Base-by-base conservation (phyloP, 1,140 invertebrate genomes). In the Calliphora vicina region DNA sequence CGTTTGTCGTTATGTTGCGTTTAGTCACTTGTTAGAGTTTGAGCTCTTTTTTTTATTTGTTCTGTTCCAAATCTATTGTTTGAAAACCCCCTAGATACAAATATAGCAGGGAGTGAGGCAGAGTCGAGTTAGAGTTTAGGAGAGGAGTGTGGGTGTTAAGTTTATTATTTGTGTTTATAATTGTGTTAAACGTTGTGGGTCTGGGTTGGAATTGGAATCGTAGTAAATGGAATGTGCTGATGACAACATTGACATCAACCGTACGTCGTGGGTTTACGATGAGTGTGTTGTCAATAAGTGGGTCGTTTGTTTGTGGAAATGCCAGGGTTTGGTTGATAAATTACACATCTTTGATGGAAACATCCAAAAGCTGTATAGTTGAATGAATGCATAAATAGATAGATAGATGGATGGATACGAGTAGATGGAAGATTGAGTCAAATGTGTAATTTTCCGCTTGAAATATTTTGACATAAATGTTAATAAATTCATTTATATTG, bases 401-500 rank as follows among this genome's bases (percentile, higher is more conserved):
- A 57, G 50, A 9, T 9, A 45, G 43, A 45, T 45, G 15, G 43
- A 45, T n/a, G n/a, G 15, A 57, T 17, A 61, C 13, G 0, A 17
- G 50, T 3, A n/a, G n/a, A 1, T 17, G 50, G n/a, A 17, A 83
- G 25, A 71, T 74, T 57, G 50, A 57, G 76, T 83, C 82, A 67
- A 83, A 80, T 57, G 82, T 83, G 82, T 83, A 83, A 83, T 83
- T 83, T 83, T 83, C 74, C 74, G 82, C 82, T 80, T 83, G 82
- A 83, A 83, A 80, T 76, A 29, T 35, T 78, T 83, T 71, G 45
- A 29, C 43, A 83, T 78, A 67, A 83, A 80, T 57, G 73, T 2
- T 78, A 17, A 57, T 74, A 23, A 17, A 26, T 45, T 27, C 72
- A 61, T 27, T 27, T 74, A 74, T 74, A 72, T 82, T 82, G 29